Base-by-base conservation (phyloP, 1,140 invertebrate genomes). In the Apis laboriosa region DNA sequence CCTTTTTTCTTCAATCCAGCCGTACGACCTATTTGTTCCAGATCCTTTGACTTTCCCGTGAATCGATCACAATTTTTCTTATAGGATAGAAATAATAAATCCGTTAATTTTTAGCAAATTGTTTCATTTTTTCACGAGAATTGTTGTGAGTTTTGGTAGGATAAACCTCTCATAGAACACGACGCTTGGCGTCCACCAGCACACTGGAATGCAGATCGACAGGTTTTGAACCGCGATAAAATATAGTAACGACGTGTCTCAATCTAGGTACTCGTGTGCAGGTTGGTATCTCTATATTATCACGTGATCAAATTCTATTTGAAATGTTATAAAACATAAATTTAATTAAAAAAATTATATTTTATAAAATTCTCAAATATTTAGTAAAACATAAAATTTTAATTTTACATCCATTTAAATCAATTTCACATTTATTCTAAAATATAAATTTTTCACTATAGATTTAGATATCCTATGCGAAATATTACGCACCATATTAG, bases 201-300 rank as follows among this genome's bases (percentile, higher is more conserved):
- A 84, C 88, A 86, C 79, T 90, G 89, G 89, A 90, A 90, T 90
- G 89, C 86, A 87, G 86, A 88, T 86, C 86, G 85, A 90, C 89
- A 77, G 89, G 89, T 90, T 90, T 90, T 90, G 78, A 90, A 85
- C 82, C 76, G 77, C 80, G 87, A 85, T 84, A 74, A 78, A 73
- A 79, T 78, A 72, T 70, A 64, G 86, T 79, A 83, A 60, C 84
- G 75, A 83, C 72, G 84, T 77, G 67, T 71, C 55, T 21, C 34
- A 28, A 74, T 78, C 75, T 77, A 63, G 75, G 64, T 83, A 74
- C 60, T 64, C 21, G 17, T 15, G 63, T 51, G 83, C 83, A 84
- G 51, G 71, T 63, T 78, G 80, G 77, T 34, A 55, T 55, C 11
- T 19, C 53, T 53, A 24, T 13, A 9, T 17, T 2, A 19, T 84